A percentile compares a stretch with the other conserved stretches of the same genome.
phyloP scores from a whole-genome alignment of 2,888 invertebrate genomes.

The Mimas tiliae region DNA sequence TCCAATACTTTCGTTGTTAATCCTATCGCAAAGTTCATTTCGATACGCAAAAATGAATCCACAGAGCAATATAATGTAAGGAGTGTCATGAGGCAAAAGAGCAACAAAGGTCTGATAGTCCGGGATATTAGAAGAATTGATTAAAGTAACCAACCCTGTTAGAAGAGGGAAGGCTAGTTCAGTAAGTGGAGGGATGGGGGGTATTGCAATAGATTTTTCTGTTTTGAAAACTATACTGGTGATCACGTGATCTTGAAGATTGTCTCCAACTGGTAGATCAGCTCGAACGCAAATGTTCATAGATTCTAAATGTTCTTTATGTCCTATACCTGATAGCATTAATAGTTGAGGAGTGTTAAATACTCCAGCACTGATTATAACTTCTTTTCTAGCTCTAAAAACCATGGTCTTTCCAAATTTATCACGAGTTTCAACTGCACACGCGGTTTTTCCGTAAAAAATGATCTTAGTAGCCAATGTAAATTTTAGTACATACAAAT shows the following conservation, averaged over 20 bases:
- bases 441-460: background rate
- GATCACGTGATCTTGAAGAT: constrained; percentile 28
- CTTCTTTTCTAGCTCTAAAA: constrained; percentile 10
- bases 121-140: constrained; percentile 32
- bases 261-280: constrained; percentile 38
- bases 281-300: constrained; percentile 31
- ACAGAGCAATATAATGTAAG: constrained; percentile 35
- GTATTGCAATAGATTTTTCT: constrained; percentile 22
- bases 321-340: constrained; percentile 38
- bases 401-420: constrained; percentile 4
- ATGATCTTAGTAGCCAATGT: background rate
- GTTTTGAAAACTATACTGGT: constrained; percentile 29
- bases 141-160: constrained; percentile 35
- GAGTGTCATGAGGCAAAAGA: constrained; percentile 38
- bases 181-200: constrained; percentile 27
- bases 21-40: constrained; percentile 53
- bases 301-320: constrained; percentile 32
- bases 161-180: constrained; percentile 36
- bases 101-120: constrained; percentile 34
- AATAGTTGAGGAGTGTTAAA: constrained; percentile 37
- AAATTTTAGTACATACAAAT: constrained; percentile 53
- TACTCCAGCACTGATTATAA: constrained; percentile 26
- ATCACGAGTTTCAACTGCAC: background rate
- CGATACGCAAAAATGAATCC: constrained; percentile 29
- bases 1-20: constrained; percentile 47